Conservation (phyloP, 2,113 vertebrate species). For the Petroica traversi region DNA sequence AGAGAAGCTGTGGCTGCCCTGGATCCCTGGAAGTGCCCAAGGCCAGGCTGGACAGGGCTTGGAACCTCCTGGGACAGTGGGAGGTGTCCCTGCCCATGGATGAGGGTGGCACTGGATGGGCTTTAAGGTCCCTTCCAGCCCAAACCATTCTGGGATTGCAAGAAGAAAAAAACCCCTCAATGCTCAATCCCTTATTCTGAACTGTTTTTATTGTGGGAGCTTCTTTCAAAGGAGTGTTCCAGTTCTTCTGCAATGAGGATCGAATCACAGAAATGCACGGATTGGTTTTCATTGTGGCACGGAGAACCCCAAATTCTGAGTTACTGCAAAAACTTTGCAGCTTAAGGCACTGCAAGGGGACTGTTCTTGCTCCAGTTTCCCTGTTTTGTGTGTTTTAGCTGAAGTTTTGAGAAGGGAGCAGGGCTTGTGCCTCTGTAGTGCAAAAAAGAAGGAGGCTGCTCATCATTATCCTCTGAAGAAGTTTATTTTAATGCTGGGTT, state of each 20-base stretch:
- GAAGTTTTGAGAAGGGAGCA: neutral
- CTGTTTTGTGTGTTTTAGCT: neutral
- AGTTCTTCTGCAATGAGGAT: neutral
- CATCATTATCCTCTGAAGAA: neutral
- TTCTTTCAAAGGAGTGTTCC: neutral
- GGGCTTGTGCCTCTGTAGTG: neutral
- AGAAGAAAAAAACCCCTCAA: no score
- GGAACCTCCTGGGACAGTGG: neutral
- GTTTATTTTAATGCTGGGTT: neutral
- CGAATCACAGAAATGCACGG: neutral
- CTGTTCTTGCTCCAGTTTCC: neutral
- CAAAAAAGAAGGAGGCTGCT: neutral
- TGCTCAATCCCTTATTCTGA: neutral
- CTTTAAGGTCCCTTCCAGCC: rapidly evolving
- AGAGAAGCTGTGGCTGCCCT: neutral
- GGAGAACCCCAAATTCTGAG: neutral
- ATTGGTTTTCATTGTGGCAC: neutral
- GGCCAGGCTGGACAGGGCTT: rapidly evolving
- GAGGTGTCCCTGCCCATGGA: neutral
- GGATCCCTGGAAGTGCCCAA: neutral
- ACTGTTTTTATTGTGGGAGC: neutral
- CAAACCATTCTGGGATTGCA: neutral
- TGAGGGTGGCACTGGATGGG: rapidly evolving
- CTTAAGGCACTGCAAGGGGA: neutral
- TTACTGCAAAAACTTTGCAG: neutral